A percentile compares a stretch with the other conserved stretches of the same genome.
phyloP scores from a whole-genome alignment of 1,140 invertebrate genomes.

The Lepidurus packardi region DNA sequence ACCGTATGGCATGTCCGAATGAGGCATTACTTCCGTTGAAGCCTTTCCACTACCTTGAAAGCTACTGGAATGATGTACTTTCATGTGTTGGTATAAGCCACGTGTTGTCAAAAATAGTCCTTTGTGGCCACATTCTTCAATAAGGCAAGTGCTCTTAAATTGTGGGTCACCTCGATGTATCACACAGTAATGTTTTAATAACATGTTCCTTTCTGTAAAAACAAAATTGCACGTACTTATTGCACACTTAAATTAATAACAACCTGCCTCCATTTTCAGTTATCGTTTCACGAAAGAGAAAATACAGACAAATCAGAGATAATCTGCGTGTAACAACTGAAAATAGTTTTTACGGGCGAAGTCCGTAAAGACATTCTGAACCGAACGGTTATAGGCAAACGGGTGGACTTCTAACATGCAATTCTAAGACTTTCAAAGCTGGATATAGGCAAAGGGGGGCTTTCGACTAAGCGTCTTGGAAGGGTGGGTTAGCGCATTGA shows the following conservation, averaged over 20 bases:
- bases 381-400: neutral
- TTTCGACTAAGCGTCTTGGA: no score
- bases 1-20: neutral
- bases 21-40: neutral
- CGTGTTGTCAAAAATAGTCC: no score
- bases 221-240: slow-evolving; percentile 1
- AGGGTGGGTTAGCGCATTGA: neutral
- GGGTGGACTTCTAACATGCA: neutral
- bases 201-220: neutral
- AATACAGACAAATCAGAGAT: slow-evolving; percentile 1
- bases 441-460: neutral
- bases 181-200: neutral
- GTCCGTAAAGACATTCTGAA: neutral
- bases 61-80: neutral
- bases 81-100: neutral
- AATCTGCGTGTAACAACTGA: neutral
- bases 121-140: no score
- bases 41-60: neutral
- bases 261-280: neutral
- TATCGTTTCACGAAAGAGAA: neutral
- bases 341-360: neutral
- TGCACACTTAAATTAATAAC: neutral
- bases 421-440: neutral
- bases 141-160: neutral
- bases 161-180: slow-evolving; percentile 4